These are phyloP conservation scores for Rhincodon typus DNA, from an alignment of 2,797 vertebrate genomes.

Conservation along the genomic window DNA sequence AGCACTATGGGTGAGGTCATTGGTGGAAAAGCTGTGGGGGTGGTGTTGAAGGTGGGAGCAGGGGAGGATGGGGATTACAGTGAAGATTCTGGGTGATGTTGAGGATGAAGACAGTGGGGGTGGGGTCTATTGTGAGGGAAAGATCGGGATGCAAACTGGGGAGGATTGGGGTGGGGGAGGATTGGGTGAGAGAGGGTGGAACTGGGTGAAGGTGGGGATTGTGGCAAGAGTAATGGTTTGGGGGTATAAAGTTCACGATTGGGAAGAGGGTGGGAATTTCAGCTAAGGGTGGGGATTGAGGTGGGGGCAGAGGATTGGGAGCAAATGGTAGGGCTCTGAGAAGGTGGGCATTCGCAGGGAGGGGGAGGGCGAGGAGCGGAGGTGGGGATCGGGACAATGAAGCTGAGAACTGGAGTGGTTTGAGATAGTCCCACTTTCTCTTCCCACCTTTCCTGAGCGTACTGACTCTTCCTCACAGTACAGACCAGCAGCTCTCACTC, in stretches of 20 bases:
- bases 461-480: not conserved
- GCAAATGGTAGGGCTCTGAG: no score
- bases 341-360: no score
- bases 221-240: not conserved
- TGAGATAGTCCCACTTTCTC: not conserved
- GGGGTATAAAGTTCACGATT: not conserved
- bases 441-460: not conserved
- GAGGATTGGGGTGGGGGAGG: not conserved
- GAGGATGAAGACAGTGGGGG: not conserved
- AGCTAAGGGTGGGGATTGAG: not conserved
- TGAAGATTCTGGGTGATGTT: not conserved
- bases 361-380: not conserved
- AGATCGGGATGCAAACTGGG: no score
- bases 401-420: not conserved
- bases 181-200: not conserved
- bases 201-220: not conserved
- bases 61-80: not conserved
- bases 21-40: not conserved
- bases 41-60: not conserved
- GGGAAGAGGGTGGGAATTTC: no score
- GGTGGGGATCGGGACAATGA: no score
- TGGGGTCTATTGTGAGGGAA: not conserved
- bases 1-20: not conserved
- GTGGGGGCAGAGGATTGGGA: not conserved
- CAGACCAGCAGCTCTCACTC: not conserved